These are phyloP conservation scores for Drosophila bipectinata DNA, from an alignment of 1,140 invertebrate species.

Conservation along the genomic window DNA sequence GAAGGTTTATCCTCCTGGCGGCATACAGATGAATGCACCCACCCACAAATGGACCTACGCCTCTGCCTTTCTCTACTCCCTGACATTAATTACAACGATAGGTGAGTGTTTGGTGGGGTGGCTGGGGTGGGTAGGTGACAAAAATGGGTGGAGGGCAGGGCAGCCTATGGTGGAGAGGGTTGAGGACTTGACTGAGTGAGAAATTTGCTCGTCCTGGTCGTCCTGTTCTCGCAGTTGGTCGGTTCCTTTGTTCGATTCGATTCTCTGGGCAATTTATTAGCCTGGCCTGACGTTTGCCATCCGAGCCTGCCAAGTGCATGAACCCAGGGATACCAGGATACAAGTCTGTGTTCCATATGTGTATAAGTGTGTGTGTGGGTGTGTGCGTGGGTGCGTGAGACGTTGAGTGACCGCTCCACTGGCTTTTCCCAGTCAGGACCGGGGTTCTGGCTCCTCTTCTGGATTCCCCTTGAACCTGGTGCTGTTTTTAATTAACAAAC, in stretches of 20 bases:
- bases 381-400: slow-evolving; percentile 49
- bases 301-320: slow-evolving; percentile 61
- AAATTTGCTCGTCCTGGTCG: slow-evolving; percentile 12
- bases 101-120: slow-evolving; percentile 86
- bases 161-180: too few species aligned
- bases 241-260: slow-evolving; percentile 28
- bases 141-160: not conserved
- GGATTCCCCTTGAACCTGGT: slow-evolving; percentile 24
- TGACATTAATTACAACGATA: slow-evolving; percentile 98
- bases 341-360: not conserved
- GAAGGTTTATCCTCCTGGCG: slow-evolving; percentile 75
- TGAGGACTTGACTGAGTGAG: slow-evolving; percentile 65
- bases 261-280: slow-evolving; percentile 72
- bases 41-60: slow-evolving; percentile 94
- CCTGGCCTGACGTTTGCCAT: slow-evolving; percentile 65
- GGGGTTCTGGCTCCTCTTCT: not conserved
- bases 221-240: not conserved
- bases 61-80: slow-evolving; percentile 95
- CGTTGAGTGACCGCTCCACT: slow-evolving; percentile 70
- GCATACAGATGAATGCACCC: slow-evolving; percentile 84
- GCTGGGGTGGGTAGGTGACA: not conserved
- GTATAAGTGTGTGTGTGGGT: not conserved
- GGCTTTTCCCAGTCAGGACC: slow-evolving; percentile 11
- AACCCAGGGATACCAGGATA: not conserved
- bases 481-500: slow-evolving; percentile 82